phyloP scores from a whole-genome alignment of 2,888 invertebrate species.

The Drosophila falleni region DNA sequence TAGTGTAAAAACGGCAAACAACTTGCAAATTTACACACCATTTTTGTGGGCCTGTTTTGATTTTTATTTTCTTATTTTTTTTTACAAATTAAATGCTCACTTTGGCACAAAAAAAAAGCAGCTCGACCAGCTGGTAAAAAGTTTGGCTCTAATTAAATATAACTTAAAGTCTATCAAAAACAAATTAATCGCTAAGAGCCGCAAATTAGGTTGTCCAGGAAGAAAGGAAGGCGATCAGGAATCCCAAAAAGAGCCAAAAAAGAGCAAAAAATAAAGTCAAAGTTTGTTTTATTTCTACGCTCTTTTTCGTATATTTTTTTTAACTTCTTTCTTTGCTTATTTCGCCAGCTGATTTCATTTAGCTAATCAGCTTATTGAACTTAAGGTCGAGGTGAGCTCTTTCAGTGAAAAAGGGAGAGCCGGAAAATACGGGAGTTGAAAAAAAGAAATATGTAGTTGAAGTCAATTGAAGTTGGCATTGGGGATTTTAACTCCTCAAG shows the following conservation, averaged over 20 bases:
- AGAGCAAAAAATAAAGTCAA: conserved; percentile 18
- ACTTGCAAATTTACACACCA: conserved; percentile 16
- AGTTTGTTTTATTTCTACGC: conserved; percentile 36
- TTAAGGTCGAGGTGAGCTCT: conserved; percentile 50
- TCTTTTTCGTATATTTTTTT: not conserved
- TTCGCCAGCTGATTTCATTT: conserved; percentile 67
- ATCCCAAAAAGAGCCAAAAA: not conserved
- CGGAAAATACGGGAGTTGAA: conserved; percentile 3
- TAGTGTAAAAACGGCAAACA: conserved; percentile 8
- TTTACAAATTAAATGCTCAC: conserved; percentile 24
- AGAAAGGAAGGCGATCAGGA: not conserved
- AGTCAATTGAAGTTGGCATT: conserved; percentile 55
- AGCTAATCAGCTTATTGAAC: conserved; percentile 79
- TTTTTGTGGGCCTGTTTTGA: not conserved
- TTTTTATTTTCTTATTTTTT: not conserved
- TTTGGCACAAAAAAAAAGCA: conserved; percentile 12
- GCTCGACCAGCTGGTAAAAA: conserved; percentile 11
- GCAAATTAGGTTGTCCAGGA: conserved; percentile 40
- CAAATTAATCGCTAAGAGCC: conserved; percentile 71
- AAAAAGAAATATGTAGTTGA: conserved; percentile 39
- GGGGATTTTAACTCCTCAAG: conserved; percentile 32
- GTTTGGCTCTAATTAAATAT: conserved; percentile 63
- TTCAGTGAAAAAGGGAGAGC: not conserved
- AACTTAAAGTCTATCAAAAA: conserved; percentile 73
- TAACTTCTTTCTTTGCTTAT: conserved; percentile 21